These are phyloP conservation scores for Tapera naevia DNA, from an alignment of 2,797 vertebrate species.

Conservation along the genomic window DNA sequence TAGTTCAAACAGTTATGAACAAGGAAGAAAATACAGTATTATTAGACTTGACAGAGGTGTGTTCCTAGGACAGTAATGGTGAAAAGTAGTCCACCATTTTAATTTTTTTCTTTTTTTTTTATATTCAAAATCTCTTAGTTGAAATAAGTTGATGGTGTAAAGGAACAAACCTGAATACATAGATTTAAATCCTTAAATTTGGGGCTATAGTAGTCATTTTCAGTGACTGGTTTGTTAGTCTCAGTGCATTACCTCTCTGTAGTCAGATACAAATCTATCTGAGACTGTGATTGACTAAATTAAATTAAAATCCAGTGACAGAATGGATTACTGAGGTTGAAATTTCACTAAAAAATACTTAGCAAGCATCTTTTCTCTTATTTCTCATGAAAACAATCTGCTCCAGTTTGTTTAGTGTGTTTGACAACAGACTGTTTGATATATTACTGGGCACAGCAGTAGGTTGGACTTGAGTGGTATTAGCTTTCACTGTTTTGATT, in stretches of 20 bases:
- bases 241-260: constrained; percentile 31
- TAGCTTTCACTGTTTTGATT: constrained; percentile 85
- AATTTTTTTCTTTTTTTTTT: background rate
- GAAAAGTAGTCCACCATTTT: background rate
- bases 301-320: constrained; percentile 77
- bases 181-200: constrained; percentile 41
- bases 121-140: constrained; percentile 1
- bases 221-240: constrained; percentile 66
- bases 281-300: constrained; percentile 71
- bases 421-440: constrained; percentile 88
- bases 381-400: constrained; percentile 79
- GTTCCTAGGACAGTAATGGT: background rate
- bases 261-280: constrained; percentile 60
- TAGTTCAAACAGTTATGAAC: background rate
- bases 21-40: background rate
- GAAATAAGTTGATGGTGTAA: background rate
- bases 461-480: constrained; percentile 85
- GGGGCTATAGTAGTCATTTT: constrained; percentile 25
- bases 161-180: background rate
- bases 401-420: constrained; percentile 82
- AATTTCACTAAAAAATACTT: constrained; percentile 80
- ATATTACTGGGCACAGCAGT: constrained; percentile 85
- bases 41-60: background rate
- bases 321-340: constrained; percentile 77
- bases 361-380: constrained; percentile 78